These are phyloP conservation scores for Nasonia vitripennis DNA, from an alignment of 1,140 invertebrate species.

Conservation along the genomic window DNA sequence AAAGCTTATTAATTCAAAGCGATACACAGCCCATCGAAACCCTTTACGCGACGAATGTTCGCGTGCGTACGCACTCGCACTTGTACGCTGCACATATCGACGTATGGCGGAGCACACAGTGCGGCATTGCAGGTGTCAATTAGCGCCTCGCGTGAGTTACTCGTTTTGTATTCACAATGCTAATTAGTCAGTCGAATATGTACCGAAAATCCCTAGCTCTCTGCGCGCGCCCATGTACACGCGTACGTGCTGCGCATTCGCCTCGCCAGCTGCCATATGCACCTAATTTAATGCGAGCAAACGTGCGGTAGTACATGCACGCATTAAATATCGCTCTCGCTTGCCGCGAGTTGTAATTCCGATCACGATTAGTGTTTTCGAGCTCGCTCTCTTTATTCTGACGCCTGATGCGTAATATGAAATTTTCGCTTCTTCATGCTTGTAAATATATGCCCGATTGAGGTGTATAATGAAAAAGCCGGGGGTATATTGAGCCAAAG, in stretches of 20 bases:
- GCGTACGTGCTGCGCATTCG: neutral
- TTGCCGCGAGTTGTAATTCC: neutral
- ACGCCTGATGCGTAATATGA: neutral
- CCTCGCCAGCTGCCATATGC: neutral
- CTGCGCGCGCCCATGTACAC: neutral
- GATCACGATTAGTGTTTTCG: neutral
- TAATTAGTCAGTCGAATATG: conserved; percentile 47
- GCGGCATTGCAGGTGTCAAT: conserved; percentile 39
- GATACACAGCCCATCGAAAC: conserved; percentile 31
- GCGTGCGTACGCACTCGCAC: neutral
- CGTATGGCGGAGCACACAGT: neutral
- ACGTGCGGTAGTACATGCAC: neutral
- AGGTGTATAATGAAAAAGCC: too few species aligned
- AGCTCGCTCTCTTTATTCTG: neutral
- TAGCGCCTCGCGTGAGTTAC: conserved; percentile 39
- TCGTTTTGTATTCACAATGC: conserved; percentile 43
- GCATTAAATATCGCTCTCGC: conserved; percentile 16
- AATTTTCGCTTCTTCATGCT: too few species aligned
- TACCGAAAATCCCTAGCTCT: conserved; percentile 40
- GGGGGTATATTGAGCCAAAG: too few species aligned
- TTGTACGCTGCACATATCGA: neutral
- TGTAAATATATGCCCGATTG: too few species aligned
- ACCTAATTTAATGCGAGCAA: conserved; percentile 45
- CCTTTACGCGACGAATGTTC: conserved; percentile 11
- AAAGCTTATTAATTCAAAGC: conserved; percentile 48